Percentiles rank a stretch among this genome's conserved stretches.
Evolutionary conservation across 2,888 invertebrate species (phyloP).

Genomic region (Arrhopalites spinosus): DNA sequence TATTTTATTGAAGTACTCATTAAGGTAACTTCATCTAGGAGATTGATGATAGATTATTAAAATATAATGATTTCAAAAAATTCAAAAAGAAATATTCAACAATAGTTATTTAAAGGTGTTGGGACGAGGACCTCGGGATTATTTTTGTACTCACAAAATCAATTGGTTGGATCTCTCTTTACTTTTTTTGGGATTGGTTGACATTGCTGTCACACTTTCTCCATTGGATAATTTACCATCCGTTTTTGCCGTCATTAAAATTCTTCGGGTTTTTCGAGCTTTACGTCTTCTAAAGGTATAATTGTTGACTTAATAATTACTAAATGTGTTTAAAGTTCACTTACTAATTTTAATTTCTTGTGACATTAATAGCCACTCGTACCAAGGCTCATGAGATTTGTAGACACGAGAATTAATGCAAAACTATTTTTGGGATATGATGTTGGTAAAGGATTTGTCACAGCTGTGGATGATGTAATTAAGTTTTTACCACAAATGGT

Average conservation of each 20-base stretch:
- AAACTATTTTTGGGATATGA: constrained; percentile 68
- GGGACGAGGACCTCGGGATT: constrained; percentile 45
- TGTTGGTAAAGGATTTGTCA: constrained; percentile 69
- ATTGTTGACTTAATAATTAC: neutral
- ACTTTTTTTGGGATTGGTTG: constrained; percentile 46
- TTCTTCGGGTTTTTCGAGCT: constrained; percentile 58
- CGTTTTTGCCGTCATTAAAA: constrained; percentile 9
- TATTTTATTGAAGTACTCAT: neutral
- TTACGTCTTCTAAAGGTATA: constrained; percentile 61
- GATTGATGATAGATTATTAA: neutral
- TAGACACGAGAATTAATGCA: constrained; percentile 65
- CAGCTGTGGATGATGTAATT: constrained; percentile 67
- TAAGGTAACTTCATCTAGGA: no score
- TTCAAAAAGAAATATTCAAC: neutral
- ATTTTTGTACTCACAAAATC: constrained; percentile 43
- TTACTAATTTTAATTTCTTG: neutral
- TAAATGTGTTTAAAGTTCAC: neutral
- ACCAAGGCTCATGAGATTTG: constrained; percentile 64
- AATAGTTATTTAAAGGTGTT: constrained; percentile 24
- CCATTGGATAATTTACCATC: neutral
- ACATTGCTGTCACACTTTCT: constrained; percentile 57
- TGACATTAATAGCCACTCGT: constrained; percentile 59
- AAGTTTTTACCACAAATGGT: constrained; percentile 64
- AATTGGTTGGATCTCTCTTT: constrained; percentile 52
- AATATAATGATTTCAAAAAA: neutral